Evolutionary conservation across 2,888 invertebrate genomes (phyloP).

Genomic region (Venustoraphidia nigricollis): DNA sequence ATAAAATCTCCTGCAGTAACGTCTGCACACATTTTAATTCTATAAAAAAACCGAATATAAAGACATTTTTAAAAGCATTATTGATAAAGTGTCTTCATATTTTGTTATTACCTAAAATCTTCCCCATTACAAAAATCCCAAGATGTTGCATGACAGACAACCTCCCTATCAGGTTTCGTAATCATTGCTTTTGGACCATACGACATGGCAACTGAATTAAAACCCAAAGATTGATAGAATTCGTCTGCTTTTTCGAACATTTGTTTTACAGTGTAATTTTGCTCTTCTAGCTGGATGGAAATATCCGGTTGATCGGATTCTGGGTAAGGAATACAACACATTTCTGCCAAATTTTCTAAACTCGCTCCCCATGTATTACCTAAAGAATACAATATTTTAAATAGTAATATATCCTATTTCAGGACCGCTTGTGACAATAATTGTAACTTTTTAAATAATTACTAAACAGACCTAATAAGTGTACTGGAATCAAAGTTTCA

Average conservation of each 20-base stretch:
- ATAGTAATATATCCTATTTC: too few relatives aligned
- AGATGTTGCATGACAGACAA: slow-evolving; percentile 51
- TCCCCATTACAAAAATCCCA: slow-evolving; percentile 52
- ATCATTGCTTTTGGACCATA: slow-evolving; percentile 41
- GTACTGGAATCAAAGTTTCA: slow-evolving; percentile 47
- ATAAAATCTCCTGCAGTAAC: slow-evolving; percentile 39
- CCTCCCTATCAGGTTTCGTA: slow-evolving; percentile 38
- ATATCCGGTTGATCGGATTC: slow-evolving; percentile 30
- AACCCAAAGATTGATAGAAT: slow-evolving; percentile 43
- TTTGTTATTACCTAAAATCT: slow-evolving; percentile 38
- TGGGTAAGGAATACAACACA: slow-evolving; percentile 35
- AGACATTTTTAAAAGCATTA: background rate
- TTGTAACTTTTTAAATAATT: too few relatives aligned
- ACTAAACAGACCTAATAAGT: slow-evolving; percentile 39
- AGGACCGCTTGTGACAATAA: too few relatives aligned
- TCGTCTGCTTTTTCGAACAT: slow-evolving; percentile 43
- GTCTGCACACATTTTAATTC: slow-evolving; percentile 45
- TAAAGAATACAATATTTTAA: slow-evolving; percentile 18
- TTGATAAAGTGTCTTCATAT: too few relatives aligned
- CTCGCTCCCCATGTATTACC: slow-evolving; percentile 53
- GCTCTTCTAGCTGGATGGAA: slow-evolving; percentile 30
- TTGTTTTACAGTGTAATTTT: slow-evolving; percentile 27
- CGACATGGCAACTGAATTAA: slow-evolving; percentile 38
- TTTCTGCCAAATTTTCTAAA: slow-evolving; percentile 35
- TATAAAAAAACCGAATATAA: slow-evolving; percentile 12